Conservation (phyloP, 2,888 invertebrate species). For the Gasteruption jaculator region DNA sequence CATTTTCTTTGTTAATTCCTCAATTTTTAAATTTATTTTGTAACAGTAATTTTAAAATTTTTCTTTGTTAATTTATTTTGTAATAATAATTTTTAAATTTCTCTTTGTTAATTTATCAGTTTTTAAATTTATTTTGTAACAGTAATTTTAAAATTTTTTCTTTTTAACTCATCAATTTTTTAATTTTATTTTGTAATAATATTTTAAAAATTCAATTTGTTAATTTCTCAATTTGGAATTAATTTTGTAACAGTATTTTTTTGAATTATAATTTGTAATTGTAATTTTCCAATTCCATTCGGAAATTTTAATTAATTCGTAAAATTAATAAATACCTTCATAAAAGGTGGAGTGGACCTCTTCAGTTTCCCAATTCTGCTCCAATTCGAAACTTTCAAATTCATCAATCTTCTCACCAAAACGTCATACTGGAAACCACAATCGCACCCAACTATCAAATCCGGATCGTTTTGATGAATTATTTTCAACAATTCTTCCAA, state of each 20-base stretch:
- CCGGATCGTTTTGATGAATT: conserved; percentile 85
- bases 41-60: conserved; percentile 3
- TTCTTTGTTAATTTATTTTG: too few relatives aligned
- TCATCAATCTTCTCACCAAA: conserved; percentile 77
- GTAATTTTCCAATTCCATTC: too few relatives aligned
- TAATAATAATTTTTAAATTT: too few relatives aligned
- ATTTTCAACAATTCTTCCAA: conserved; percentile 82
- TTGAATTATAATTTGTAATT: too few relatives aligned
- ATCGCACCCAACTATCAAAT: conserved; percentile 92
- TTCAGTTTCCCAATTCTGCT: conserved; percentile 84
- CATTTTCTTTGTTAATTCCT: neutral
- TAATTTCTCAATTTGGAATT: too few relatives aligned
- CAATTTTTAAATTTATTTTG: neutral
- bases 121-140: neutral
- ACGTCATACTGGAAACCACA: conserved; percentile 86
- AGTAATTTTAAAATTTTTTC: conserved; percentile 4
- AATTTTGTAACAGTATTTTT: too few relatives aligned
- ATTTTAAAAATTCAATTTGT: too few relatives aligned
- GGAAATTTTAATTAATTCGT: conserved; percentile 1
- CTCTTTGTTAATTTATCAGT: neutral
- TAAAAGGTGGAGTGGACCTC: conserved; percentile 54
- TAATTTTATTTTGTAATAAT: too few relatives aligned
- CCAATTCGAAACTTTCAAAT: conserved; percentile 78
- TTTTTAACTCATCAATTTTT: too few relatives aligned
- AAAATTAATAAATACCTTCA: conserved; percentile 39